Percentiles rank a stretch among this genome's conserved stretches.
Evolutionary conservation across 2,888 invertebrate species (phyloP).

Genomic region (Thereva unica): DNA sequence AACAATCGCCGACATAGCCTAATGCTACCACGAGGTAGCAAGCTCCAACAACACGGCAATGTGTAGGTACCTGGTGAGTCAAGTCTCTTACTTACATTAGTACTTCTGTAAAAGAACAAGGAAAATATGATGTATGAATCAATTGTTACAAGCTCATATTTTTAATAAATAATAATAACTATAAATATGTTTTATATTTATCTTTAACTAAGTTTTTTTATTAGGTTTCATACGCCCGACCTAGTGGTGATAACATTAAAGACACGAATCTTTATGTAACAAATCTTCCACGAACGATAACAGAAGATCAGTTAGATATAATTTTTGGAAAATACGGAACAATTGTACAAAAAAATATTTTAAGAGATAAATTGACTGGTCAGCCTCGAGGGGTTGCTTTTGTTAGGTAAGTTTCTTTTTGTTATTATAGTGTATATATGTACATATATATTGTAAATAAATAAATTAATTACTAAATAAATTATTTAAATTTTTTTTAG

Average conservation of each 20-base stretch:
- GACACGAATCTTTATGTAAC: constrained; percentile 94
- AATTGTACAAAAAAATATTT: constrained; percentile 89
- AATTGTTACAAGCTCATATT: not conserved
- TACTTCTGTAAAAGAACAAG: no score
- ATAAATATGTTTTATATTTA: constrained; percentile 4
- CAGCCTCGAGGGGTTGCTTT: constrained; percentile 90
- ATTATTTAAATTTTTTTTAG: constrained; percentile 58
- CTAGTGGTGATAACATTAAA: constrained; percentile 89
- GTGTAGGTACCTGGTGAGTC: no score
- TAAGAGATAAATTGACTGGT: constrained; percentile 86
- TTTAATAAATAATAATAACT: not conserved
- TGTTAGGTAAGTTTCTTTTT: constrained; percentile 68
- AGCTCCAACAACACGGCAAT: no score
- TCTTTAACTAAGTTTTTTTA: constrained; percentile 25
- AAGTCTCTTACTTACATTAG: no score
- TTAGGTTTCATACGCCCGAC: constrained; percentile 86
- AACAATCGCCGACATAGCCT: no score
- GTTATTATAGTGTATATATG: not conserved
- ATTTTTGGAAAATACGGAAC: constrained; percentile 87
- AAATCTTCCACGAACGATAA: constrained; percentile 84
- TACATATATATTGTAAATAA: constrained; percentile 13
- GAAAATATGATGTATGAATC: not conserved
- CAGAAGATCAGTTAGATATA: constrained; percentile 80
- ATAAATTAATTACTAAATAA: constrained; percentile 16
- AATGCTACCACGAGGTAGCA: no score